A percentile compares a stretch with the other conserved stretches of the same genome.
phyloP scores from a whole-genome alignment of 2,797 vertebrate species.

The Eulemur mongoz region DNA sequence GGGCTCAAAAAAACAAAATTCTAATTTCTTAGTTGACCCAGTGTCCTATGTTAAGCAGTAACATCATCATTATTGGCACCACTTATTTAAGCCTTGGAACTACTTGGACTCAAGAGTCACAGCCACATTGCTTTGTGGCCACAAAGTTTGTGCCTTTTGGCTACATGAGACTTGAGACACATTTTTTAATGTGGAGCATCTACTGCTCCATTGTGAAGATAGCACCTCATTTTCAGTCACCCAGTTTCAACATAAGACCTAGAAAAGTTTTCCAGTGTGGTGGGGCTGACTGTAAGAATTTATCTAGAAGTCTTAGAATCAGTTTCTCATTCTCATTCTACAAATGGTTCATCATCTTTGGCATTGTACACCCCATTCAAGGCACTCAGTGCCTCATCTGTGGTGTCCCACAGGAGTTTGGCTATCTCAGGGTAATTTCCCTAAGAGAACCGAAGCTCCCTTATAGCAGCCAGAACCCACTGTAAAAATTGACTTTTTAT shows the following conservation, averaged over 20 bases:
- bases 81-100: not conserved
- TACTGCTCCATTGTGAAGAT: not conserved
- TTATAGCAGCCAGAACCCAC: not conserved
- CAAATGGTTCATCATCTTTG: not conserved
- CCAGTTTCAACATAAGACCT: not conserved
- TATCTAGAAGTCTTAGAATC: not conserved
- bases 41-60: not conserved
- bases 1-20: not conserved
- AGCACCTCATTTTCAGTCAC: not conserved
- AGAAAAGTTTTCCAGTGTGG: not conserved
- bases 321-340: not conserved
- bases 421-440: not conserved
- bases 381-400: accelerated
- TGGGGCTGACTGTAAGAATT: not conserved
- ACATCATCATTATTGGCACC: not conserved
- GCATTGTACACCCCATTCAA: not conserved
- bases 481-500: not conserved
- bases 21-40: not conserved
- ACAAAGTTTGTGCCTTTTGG: not conserved
- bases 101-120: not conserved
- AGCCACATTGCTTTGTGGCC: not conserved
- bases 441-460: not conserved
- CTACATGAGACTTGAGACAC: not conserved
- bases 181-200: not conserved
- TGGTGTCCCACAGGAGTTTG: not conserved